A percentile compares a stretch with the other conserved stretches of the same genome.
These are phyloP conservation scores for Anastrepha obliqua DNA, from an alignment of 1,140 invertebrate genomes.

Conservation along the genomic window DNA sequence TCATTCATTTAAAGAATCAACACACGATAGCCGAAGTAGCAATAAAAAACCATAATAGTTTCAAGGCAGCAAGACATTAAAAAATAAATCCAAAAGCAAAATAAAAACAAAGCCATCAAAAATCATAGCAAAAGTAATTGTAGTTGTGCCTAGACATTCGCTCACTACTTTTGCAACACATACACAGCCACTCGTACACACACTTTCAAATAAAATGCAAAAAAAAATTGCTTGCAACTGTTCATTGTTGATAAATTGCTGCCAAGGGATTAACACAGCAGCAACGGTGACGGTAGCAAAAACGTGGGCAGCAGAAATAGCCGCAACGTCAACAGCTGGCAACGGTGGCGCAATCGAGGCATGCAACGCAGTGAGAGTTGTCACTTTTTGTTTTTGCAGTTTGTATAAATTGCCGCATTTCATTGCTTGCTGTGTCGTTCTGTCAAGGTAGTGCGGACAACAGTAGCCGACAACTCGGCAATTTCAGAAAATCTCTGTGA, in stretches of 20 bases:
- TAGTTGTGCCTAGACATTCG: background rate
- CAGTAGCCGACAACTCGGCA: background rate
- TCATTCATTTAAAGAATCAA: background rate
- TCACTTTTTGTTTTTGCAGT: background rate
- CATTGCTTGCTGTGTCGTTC: background rate
- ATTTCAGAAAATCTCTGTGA: background rate
- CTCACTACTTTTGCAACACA: background rate
- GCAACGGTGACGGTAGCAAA: conserved; percentile 3
- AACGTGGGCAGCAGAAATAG: background rate
- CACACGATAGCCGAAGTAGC: background rate
- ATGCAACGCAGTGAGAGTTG: conserved; percentile 7
- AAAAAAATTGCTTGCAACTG: conserved; percentile 39
- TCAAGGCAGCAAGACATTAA: too few species aligned
- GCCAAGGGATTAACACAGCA: conserved; percentile 46
- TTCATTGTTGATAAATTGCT: conserved; percentile 55
- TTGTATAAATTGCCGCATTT: background rate
- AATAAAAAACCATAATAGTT: background rate
- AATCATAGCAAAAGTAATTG: conserved; percentile 17
- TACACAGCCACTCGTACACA: background rate
- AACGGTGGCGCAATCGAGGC: conserved; percentile 17
- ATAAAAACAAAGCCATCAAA: background rate
- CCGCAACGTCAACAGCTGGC: conserved; percentile 10
- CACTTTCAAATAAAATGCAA: conserved; percentile 21
- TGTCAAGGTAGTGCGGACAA: conserved; percentile 15
- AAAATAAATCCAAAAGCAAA: background rate